phyloP scores from a whole-genome alignment of 2,113 vertebrate genomes.

The Toxotes jaculatrix region DNA sequence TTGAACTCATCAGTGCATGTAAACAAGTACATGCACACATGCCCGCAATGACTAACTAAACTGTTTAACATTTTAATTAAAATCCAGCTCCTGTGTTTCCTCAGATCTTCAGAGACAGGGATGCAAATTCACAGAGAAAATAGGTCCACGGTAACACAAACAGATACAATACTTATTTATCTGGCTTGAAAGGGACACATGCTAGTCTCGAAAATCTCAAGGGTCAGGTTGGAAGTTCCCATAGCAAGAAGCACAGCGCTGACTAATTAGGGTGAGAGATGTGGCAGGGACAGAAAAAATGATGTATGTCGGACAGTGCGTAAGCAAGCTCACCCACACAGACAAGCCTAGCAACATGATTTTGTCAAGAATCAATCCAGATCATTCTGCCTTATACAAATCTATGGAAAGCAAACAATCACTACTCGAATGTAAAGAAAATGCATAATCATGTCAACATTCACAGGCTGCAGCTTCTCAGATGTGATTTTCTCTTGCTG shows the following conservation, averaged over 20 bases:
- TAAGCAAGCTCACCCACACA: conserved; percentile 37
- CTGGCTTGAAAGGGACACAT: conserved; percentile 47
- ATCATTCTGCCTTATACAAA: neutral
- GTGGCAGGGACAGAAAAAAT: conserved; percentile 12
- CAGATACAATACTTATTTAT: conserved; percentile 47
- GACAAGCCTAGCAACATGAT: conserved; percentile 1
- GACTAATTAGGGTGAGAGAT: conserved; percentile 70
- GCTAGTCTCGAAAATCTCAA: conserved; percentile 47
- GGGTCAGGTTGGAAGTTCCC: conserved; percentile 45
- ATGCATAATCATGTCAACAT: neutral
- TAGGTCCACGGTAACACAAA: neutral
- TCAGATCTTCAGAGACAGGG: conserved; percentile 36
- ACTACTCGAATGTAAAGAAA: neutral
- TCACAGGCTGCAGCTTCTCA: too few species aligned
- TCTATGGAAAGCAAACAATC: neutral
- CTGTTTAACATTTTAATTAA: conserved; percentile 56
- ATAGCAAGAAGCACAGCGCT: conserved; percentile 44
- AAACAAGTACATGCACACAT: conserved; percentile 11
- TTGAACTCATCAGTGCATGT: conserved; percentile 19
- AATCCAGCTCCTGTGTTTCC: conserved; percentile 16
- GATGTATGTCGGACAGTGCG: conserved; percentile 7
- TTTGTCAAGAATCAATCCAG: neutral
- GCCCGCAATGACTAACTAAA: conserved; percentile 12
- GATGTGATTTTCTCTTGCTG: too few species aligned
- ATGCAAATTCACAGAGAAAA: conserved; percentile 10